phyloP scores from a whole-genome alignment of 2,113 vertebrate species.

The Gymnorhina tibicen region DNA sequence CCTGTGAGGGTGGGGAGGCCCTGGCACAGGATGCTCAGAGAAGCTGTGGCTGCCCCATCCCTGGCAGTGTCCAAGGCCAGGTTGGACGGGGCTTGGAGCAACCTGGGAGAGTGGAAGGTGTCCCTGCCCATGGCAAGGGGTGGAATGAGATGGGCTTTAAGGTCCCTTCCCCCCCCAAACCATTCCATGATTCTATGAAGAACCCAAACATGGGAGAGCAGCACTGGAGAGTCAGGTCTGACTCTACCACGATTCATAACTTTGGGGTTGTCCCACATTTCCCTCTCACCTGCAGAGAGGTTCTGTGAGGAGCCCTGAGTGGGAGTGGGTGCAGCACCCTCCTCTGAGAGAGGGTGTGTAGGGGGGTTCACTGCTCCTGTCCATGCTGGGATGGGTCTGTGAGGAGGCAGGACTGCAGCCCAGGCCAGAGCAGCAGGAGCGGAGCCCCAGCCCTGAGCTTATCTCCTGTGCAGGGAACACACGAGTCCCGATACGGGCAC shows the following conservation, averaged over 20 bases:
- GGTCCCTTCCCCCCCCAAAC: background rate
- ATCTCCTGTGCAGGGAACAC: background rate
- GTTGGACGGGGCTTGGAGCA: rapidly evolving
- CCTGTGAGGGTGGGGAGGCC: background rate
- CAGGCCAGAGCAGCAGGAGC: background rate
- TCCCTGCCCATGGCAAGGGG: background rate
- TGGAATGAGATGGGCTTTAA: background rate
- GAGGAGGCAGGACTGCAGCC: background rate
- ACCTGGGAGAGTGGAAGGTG: background rate
- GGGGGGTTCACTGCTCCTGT: background rate
- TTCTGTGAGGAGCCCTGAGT: background rate
- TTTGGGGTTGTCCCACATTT: background rate
- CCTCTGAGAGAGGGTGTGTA: rapidly evolving
- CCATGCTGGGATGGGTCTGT: background rate
- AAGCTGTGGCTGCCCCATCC: background rate
- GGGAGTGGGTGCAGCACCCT: background rate
- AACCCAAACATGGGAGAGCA: background rate
- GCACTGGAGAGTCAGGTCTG: background rate
- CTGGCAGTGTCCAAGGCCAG: background rate
- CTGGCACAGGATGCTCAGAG: background rate
- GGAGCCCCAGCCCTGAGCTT: background rate
- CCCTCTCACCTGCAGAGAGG: background rate
- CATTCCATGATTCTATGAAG: background rate
- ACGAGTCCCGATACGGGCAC: rapidly evolving
- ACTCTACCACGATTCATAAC: rapidly evolving